Conservation (phyloP, 2,113 vertebrate species). For the Pogonocichla stellata region DNA sequence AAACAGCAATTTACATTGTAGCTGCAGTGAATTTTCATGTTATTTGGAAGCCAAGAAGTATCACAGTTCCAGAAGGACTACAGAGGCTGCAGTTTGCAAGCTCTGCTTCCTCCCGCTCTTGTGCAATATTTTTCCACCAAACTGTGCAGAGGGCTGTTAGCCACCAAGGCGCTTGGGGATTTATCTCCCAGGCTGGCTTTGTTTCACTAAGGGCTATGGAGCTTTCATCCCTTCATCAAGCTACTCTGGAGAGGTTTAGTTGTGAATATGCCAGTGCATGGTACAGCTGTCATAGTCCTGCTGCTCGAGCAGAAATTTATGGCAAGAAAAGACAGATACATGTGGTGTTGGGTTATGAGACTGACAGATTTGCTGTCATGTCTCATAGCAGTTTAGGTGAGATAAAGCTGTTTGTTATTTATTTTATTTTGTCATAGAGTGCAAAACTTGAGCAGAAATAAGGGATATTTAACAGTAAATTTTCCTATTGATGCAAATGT, state of each 20-base stretch:
- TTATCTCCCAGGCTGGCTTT: conserved; percentile 10
- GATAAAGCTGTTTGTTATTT: conserved; percentile 31
- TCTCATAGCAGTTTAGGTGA: conserved; percentile 39
- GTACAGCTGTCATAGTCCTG: conserved; percentile 55
- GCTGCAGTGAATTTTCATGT: not conserved
- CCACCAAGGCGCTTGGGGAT: not conserved
- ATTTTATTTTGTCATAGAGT: conserved; percentile 5
- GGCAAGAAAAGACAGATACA: conserved; percentile 42
- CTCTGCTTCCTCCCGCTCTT: not conserved
- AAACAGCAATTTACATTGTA: not conserved
- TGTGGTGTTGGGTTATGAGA: conserved; percentile 43
- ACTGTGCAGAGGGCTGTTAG: not conserved
- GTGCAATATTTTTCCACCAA: not conserved
- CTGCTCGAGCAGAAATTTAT: conserved; percentile 40
- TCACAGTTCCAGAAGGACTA: not conserved
- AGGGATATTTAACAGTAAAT: not conserved
- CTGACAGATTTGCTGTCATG: conserved; percentile 56
- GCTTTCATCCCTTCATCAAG: conserved; percentile 27
- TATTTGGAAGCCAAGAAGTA: not conserved
- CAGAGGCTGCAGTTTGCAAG: not conserved
- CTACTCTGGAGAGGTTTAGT: conserved; percentile 7
- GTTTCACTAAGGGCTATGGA: not conserved
- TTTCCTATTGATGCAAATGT: not conserved
- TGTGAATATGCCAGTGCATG: not conserved
- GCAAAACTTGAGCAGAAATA: not conserved